Evolutionary conservation across 2,888 invertebrate species (phyloP).

Genomic region (Eilema griseolum): DNA sequence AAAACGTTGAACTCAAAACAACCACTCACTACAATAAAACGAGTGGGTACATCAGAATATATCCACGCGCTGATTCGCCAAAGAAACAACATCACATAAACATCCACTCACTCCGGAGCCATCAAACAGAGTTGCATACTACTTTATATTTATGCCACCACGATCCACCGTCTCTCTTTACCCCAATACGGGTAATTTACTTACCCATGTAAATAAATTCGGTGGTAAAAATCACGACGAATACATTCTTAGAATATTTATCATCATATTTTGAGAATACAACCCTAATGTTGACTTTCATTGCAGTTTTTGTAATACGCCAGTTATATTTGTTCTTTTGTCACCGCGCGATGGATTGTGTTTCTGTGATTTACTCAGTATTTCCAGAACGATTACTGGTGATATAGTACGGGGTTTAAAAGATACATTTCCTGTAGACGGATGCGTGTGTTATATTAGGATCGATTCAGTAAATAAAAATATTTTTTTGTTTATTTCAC

Average conservation of each 20-base stretch:
- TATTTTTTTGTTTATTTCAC: constrained; percentile 47
- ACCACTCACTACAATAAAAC: constrained; percentile 33
- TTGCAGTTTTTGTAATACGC: constrained; percentile 16
- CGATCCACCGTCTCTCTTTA: constrained; percentile 45
- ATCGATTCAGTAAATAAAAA: constrained; percentile 56
- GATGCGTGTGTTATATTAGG: constrained; percentile 50
- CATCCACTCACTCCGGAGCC: constrained; percentile 44
- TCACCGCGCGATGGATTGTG: constrained; percentile 19
- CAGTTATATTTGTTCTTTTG: neutral
- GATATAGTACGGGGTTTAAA: constrained; percentile 35
- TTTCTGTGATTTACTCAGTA: accelerated
- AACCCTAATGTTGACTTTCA: constrained; percentile 29
- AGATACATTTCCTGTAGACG: constrained; percentile 51
- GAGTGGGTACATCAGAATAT: constrained; percentile 15
- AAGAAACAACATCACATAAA: constrained; percentile 42
- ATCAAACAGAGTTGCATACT: constrained; percentile 50
- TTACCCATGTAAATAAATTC: constrained; percentile 68
- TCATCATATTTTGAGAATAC: constrained; percentile 30
- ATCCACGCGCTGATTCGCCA: constrained; percentile 26
- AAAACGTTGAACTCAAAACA: neutral
- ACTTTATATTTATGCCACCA: constrained; percentile 39
- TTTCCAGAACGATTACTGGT: constrained; percentile 20
- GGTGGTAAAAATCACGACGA: constrained; percentile 64
- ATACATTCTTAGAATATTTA: constrained; percentile 55
- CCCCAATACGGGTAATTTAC: constrained; percentile 65